Conservation (phyloP, 2,797 vertebrate genomes). For the Eidolon dupreanum region DNA sequence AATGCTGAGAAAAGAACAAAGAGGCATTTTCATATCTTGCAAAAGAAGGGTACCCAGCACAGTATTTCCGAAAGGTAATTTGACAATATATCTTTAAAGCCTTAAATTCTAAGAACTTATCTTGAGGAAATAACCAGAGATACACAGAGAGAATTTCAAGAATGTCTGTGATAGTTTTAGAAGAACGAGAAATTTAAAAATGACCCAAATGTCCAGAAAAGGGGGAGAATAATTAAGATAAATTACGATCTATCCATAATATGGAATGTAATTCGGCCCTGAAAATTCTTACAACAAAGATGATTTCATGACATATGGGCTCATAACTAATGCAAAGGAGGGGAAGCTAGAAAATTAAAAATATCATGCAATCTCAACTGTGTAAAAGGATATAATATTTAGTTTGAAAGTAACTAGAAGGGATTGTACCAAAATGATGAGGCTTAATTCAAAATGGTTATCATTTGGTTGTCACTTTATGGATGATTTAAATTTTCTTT, state of each 20-base stretch:
- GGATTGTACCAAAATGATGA: not conserved
- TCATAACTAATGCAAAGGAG: not conserved
- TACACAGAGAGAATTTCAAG: not conserved
- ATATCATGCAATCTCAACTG: not conserved
- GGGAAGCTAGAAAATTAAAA: not conserved
- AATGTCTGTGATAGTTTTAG: not conserved
- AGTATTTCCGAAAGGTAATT: not conserved
- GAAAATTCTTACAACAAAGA: not conserved
- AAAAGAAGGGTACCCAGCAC: not conserved
- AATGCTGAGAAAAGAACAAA: not conserved
- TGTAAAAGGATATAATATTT: not conserved
- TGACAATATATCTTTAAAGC: not conserved
- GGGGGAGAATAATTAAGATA: not conserved
- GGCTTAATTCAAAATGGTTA: not conserved
- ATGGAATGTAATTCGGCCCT: not conserved
- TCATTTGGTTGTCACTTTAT: not conserved
- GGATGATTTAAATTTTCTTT: not conserved
- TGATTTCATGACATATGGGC: not conserved
- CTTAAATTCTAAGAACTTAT: conserved; percentile 16
- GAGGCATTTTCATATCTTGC: not conserved
- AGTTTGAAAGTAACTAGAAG: not conserved
- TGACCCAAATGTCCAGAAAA: not conserved
- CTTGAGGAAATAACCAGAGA: conserved; percentile 28
- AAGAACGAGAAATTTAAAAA: conserved; percentile 25
- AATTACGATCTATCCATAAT: not conserved